Evolutionary conservation across 2,113 vertebrate genomes (phyloP), one percentile per base, ranked within the genome.

Genomic region (Menura novaehollandiae): DNA sequence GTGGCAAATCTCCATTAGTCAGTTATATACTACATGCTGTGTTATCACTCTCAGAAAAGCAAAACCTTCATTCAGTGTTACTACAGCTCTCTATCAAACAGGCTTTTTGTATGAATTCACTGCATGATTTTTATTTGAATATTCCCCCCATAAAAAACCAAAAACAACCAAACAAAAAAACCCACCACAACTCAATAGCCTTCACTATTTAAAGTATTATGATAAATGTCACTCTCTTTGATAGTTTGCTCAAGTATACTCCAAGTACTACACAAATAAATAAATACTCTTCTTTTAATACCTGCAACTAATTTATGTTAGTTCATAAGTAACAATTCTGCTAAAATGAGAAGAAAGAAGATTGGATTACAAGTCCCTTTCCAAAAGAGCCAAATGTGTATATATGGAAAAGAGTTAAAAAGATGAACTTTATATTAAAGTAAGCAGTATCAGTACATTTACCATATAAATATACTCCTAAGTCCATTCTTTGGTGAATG

Each of bases 381-480:
- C 56, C 44, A 53, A 85, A 55, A 91, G 30, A 44, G 41, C 21
- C 56, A 74, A 91, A 93, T 85, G 68, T 43, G 44, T 52, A 49
- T 77, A 89, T 94, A 81, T 66, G 67, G 79, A 94, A 97, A 95
- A 79, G 55, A 12, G 17, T 67, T 93, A 89, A 95, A 75, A 95
- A 95, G 74, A 55, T 90, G 35, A 68, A 96, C 76, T 89, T 93
- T 80, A 39, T 73, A 78, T 75, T 91, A 96, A 95, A 95, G 68
- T 75, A 96, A 96, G 94, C 77, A 81, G 43, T 96, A 97, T 97
- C 75, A 47, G 66, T 85, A 88, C 79, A 89, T 87, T 97, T 97
- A 91, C 85, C 56, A 93, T 85, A 96, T 68, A 97, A 97, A 98
- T 95, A 95, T 41, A 81, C 58, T 87, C 33, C 88, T 96, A 96